A percentile compares a stretch with the other conserved stretches of the same genome.
Conservation (phyloP, 2,113 vertebrate species). For the Salvelinus alpinus region DNA sequence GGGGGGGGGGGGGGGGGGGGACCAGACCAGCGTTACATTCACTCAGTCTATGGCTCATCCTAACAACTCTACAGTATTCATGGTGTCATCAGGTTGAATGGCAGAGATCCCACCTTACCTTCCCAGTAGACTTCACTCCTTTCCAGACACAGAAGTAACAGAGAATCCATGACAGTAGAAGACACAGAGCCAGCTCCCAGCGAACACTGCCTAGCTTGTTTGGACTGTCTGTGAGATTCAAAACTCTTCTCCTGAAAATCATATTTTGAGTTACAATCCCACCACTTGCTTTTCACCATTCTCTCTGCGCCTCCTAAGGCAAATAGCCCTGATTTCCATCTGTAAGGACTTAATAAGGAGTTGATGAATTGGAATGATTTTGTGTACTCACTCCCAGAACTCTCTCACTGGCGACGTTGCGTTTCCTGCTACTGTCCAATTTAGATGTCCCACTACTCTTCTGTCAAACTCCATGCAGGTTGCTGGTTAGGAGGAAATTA, state of each 20-base stretch:
- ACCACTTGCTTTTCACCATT: too few relatives aligned
- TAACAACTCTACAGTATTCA: neutral
- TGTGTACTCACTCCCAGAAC: constrained; percentile 93
- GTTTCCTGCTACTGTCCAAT: constrained; percentile 70
- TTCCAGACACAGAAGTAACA: constrained; percentile 89
- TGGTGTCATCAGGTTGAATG: neutral
- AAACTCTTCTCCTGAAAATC: constrained; percentile 66
- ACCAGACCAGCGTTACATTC: neutral
- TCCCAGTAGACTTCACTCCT: constrained; percentile 83
- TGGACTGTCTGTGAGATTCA: constrained; percentile 81
- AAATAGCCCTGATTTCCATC: neutral
- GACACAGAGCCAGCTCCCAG: constrained; percentile 82
- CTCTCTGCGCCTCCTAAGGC: too few relatives aligned
- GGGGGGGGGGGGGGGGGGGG: too few relatives aligned
- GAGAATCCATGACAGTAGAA: constrained; percentile 79
- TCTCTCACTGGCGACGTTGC: constrained; percentile 87
- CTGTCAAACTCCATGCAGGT: constrained; percentile 80
- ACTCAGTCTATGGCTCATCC: neutral
- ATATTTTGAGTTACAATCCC: neutral
- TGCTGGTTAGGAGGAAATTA: constrained; percentile 63
- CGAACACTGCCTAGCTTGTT: constrained; percentile 78
- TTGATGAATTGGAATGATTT: neutral
- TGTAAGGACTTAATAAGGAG: neutral
- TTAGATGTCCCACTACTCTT: constrained; percentile 45
- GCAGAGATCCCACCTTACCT: constrained; percentile 61